Percentiles rank a stretch among this genome's conserved stretches.
Conservation (phyloP, 2,888 invertebrate genomes). For the Actias luna region DNA sequence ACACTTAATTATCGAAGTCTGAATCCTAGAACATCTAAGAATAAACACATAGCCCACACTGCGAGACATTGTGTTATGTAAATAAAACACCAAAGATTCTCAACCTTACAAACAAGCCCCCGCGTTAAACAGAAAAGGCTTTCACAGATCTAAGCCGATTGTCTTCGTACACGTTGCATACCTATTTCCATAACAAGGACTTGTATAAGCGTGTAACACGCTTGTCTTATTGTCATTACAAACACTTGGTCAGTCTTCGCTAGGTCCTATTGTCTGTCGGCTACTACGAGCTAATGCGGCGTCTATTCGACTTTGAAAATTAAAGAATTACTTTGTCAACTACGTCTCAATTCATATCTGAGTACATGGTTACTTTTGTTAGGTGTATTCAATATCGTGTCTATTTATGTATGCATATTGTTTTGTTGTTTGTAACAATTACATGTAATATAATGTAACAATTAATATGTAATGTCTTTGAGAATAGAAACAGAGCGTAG, state of each 20-base stretch:
- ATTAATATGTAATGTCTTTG: neutral
- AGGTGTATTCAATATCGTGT: slow-evolving; percentile 26
- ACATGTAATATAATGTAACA: too few relatives aligned
- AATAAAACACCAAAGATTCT: slow-evolving; percentile 1
- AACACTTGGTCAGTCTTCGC: slow-evolving; percentile 46
- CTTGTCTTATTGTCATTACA: slow-evolving; percentile 53
- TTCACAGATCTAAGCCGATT: slow-evolving; percentile 47
- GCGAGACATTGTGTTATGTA: too few relatives aligned
- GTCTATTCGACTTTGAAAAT: slow-evolving; percentile 62
- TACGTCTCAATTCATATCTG: slow-evolving; percentile 23
- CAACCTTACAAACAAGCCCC: slow-evolving; percentile 10
- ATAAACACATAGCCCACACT: too few relatives aligned
- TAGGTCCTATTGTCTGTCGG: slow-evolving; percentile 28
- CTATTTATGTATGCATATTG: slow-evolving; percentile 8
- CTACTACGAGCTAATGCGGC: slow-evolving; percentile 26
- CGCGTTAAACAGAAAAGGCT: slow-evolving; percentile 40
- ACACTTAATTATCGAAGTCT: neutral
- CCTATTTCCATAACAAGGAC: slow-evolving; percentile 61
- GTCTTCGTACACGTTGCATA: slow-evolving; percentile 42
- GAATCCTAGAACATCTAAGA: neutral
- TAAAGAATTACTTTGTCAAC: slow-evolving; percentile 64
- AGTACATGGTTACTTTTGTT: slow-evolving; percentile 31
- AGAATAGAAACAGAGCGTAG: neutral
- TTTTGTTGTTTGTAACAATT: slow-evolving; percentile 4
- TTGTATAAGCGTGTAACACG: slow-evolving; percentile 61